Percentiles rank a stretch among this genome's conserved stretches.
phyloP scores from a whole-genome alignment of 2,797 vertebrate species.

The Apogon hyalosoma region DNA sequence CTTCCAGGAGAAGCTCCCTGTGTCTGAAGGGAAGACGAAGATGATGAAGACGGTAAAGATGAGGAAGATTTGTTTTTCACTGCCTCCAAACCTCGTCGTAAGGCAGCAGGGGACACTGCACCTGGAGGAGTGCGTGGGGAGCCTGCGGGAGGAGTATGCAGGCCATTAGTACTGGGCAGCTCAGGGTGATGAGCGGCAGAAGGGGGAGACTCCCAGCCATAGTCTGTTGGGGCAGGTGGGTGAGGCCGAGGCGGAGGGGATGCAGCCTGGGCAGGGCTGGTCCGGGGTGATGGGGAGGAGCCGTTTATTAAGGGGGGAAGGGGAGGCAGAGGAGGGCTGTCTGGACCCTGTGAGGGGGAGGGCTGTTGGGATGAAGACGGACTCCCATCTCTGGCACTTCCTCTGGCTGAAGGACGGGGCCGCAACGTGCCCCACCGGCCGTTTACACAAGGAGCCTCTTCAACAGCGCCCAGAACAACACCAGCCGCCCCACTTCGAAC shows the following conservation, averaged over 20 bases:
- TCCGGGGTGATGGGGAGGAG: conserved; percentile 89
- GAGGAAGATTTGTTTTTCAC: conserved; percentile 90
- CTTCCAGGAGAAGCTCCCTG: conserved; percentile 68
- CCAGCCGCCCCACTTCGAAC: conserved; percentile 84
- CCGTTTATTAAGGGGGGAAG: conserved; percentile 88
- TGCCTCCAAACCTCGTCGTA: conserved; percentile 92
- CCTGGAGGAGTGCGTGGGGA: conserved; percentile 87
- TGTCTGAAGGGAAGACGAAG: conserved; percentile 74
- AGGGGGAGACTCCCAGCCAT: conserved; percentile 90
- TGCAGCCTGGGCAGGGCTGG: conserved; percentile 89
- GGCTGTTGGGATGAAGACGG: conserved; percentile 89
- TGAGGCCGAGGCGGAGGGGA: conserved; percentile 85
- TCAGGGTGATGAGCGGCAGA: conserved; percentile 71
- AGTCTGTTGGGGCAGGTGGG: conserved; percentile 83
- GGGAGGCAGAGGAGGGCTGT: conserved; percentile 88
- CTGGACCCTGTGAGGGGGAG: conserved; percentile 87
- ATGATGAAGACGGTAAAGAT: conserved; percentile 70
- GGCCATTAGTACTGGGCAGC: conserved; percentile 90
- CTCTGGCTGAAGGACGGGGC: conserved; percentile 89
- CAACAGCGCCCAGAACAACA: conserved; percentile 82
- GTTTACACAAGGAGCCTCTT: conserved; percentile 96
- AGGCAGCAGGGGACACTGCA: conserved; percentile 91
- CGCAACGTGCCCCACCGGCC: conserved; percentile 97
- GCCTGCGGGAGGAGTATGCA: conserved; percentile 88
- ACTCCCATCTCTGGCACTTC: conserved; percentile 90